Conservation (phyloP, 1,140 invertebrate species). For the Drosophila murphyi region DNA sequence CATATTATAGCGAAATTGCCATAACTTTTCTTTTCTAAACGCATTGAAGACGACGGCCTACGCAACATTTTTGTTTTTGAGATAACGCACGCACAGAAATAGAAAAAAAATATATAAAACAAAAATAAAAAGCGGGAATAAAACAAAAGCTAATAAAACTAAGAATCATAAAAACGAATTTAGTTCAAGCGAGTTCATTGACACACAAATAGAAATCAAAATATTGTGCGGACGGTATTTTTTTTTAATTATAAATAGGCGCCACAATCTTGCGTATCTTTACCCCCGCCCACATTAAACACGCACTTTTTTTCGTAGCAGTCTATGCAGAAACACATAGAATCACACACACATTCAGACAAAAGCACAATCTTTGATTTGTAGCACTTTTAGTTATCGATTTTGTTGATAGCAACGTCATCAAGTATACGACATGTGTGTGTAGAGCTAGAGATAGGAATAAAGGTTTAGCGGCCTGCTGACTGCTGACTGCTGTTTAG, state of each 20-base stretch:
- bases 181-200: constrained; percentile 77
- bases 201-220: constrained; percentile 80
- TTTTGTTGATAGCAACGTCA: constrained; percentile 36
- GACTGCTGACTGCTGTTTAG: not conserved
- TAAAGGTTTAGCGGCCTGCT: not conserved
- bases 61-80: constrained; percentile 52
- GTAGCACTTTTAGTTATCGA: constrained; percentile 37
- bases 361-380: constrained; percentile 3
- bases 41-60: constrained; percentile 54
- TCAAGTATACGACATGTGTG: constrained; percentile 14
- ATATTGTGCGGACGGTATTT: constrained; percentile 45
- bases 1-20: constrained; percentile 29
- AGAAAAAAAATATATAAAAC: constrained; percentile 34
- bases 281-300: not conserved
- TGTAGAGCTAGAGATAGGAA: constrained; percentile 3
- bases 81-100: constrained; percentile 63
- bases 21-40: constrained; percentile 80
- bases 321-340: not conserved
- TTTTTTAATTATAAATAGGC: constrained; percentile 42
- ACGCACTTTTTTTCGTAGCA: constrained; percentile 11
- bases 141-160: constrained; percentile 57
- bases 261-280: constrained; percentile 35
- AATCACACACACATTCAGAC: not conserved
- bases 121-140: constrained; percentile 45
- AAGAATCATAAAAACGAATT: constrained; percentile 67